phyloP scores from a whole-genome alignment of 1,140 invertebrate species.

The Philopotamus ludificatus region DNA sequence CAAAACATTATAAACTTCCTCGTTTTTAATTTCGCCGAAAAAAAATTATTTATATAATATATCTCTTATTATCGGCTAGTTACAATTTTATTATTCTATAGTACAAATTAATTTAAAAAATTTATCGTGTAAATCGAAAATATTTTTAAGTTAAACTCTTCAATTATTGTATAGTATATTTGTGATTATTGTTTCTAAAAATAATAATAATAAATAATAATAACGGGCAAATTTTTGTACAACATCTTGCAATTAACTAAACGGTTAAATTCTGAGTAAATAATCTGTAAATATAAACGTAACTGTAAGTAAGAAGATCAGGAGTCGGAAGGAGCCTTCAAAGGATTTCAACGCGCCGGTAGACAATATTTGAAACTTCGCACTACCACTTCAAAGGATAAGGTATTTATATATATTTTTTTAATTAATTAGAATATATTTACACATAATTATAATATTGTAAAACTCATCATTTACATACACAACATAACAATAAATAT shows the following conservation, averaged over 20 bases:
- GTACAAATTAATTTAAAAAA: constrained; percentile 22
- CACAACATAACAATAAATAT: too few species aligned
- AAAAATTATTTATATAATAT: constrained; percentile 8
- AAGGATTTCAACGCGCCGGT: too few species aligned
- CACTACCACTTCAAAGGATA: too few species aligned
- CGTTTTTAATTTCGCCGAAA: constrained; percentile 18
- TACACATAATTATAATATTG: too few species aligned
- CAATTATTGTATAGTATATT: constrained; percentile 32
- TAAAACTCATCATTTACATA: too few species aligned
- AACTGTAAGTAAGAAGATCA: too few species aligned
- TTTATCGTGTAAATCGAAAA: constrained; percentile 11
- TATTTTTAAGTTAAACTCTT: constrained; percentile 24
- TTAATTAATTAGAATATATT: too few species aligned
- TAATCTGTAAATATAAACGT: constrained; percentile 4
- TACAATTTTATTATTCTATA: constrained; percentile 27
- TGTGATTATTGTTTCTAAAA: constrained; percentile 10
- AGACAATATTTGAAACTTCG: too few species aligned
- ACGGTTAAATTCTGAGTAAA: constrained; percentile 25
- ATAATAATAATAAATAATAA: constrained; percentile 6
- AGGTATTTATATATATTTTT: too few species aligned
- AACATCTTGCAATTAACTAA: constrained; percentile 8
- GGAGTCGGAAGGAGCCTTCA: too few species aligned
- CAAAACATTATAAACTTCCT: constrained; percentile 14
- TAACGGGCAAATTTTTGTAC: constrained; percentile 13
- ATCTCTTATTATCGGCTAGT: constrained; percentile 23